These are phyloP conservation scores for Baryphthengus martii DNA, from an alignment of 2,113 vertebrate genomes.

Conservation along the genomic window DNA sequence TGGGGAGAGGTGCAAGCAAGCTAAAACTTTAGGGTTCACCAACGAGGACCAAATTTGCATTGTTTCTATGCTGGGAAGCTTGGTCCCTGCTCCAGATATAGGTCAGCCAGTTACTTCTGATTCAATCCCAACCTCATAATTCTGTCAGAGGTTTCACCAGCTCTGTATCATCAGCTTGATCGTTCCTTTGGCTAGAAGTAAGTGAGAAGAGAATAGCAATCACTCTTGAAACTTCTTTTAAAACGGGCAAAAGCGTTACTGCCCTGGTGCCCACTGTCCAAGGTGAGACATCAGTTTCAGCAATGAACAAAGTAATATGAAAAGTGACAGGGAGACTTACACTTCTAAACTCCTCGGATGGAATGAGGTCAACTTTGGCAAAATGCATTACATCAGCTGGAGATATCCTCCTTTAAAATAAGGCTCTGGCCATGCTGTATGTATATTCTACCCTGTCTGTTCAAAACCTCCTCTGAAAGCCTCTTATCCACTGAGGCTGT, in stretches of 20 bases:
- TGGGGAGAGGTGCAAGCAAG: not conserved
- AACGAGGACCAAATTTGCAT: not conserved
- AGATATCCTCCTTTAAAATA: not conserved
- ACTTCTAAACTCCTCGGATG: conserved; percentile 35
- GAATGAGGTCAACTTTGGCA: conserved; percentile 61
- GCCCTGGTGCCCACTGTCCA: not conserved
- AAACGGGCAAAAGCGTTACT: not conserved
- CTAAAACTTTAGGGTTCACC: not conserved
- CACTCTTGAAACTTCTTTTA: not conserved
- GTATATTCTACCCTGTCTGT: not conserved
- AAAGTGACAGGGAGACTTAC: conserved; percentile 15
- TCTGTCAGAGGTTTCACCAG: not conserved
- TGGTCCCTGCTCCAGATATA: not conserved
- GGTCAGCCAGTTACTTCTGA: not conserved
- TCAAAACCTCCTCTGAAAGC: not conserved
- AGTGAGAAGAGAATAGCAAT: not conserved
- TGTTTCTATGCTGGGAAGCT: not conserved
- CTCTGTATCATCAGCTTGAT: not conserved
- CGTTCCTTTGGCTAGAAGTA: not conserved
- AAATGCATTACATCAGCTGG: conserved; percentile 22
- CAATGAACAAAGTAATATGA: not conserved
- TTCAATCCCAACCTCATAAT: not conserved
- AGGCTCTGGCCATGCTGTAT: rapidly evolving
- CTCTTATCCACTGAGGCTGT: not conserved
- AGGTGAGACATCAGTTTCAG: not conserved